Evolutionary conservation across 2,888 invertebrate genomes (phyloP).

Genomic region (Elaeidobius kamerunicus): DNA sequence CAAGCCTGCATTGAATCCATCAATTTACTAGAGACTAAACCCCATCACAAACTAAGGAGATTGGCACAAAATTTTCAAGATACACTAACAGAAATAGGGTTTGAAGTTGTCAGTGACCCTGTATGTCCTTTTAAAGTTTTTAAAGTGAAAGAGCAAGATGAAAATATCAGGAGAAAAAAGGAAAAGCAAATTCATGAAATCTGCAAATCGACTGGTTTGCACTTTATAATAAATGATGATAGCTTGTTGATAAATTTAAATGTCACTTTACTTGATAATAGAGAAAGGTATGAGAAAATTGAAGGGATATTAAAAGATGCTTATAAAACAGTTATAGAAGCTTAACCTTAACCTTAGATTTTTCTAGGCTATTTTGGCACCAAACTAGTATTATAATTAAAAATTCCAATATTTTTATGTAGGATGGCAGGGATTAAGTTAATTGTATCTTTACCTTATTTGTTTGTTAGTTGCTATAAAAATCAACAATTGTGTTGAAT

Average conservation of each 20-base stretch:
- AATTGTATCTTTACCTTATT: too few species aligned
- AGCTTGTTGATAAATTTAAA: constrained; percentile 43
- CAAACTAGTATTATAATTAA: too few species aligned
- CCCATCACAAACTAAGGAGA: constrained; percentile 58
- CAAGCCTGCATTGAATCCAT: constrained; percentile 82
- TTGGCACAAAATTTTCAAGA: constrained; percentile 39
- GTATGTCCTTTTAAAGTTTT: constrained; percentile 44
- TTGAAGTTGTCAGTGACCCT: constrained; percentile 40
- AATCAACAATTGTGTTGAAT: too few species aligned
- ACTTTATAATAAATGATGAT: constrained; percentile 39
- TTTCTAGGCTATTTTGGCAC: background rate
- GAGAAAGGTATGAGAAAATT: constrained; percentile 36
- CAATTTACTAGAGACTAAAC: constrained; percentile 63
- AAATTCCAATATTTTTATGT: too few species aligned
- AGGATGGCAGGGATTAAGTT: too few species aligned
- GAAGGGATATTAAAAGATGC: constrained; percentile 38
- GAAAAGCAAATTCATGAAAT: constrained; percentile 37
- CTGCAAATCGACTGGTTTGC: constrained; percentile 39
- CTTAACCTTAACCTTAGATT: background rate
- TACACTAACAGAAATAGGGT: constrained; percentile 36
- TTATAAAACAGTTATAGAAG: background rate
- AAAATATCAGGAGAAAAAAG: constrained; percentile 26
- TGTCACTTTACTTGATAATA: constrained; percentile 36
- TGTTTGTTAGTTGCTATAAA: too few species aligned
- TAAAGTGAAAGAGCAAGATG: constrained; percentile 27